Conservation (phyloP, 2,797 vertebrate species). For the Glyptemys insculpta region DNA sequence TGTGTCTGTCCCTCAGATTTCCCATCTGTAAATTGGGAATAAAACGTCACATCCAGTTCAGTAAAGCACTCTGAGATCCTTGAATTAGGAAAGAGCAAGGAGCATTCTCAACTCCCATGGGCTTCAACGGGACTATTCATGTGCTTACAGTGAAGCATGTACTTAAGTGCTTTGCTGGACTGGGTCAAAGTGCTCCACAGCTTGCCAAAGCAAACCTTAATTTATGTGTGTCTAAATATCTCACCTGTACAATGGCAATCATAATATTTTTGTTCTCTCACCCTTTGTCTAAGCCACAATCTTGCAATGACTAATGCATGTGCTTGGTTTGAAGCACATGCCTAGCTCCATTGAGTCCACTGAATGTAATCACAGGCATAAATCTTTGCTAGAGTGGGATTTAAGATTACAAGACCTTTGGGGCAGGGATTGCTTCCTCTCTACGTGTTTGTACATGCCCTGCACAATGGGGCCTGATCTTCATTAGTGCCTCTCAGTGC, state of each 20-base stretch:
- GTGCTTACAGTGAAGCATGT: accelerated
- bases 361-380: neutral
- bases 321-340: accelerated
- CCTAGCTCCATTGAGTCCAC: neutral
- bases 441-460: accelerated
- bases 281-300: neutral
- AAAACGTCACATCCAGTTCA: neutral
- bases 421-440: neutral
- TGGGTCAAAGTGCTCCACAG: neutral
- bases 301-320: neutral
- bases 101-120: neutral
- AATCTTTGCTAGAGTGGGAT: accelerated
- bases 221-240: no score
- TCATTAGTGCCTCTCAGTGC: neutral
- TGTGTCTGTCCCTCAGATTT: neutral
- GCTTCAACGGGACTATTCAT: neutral
- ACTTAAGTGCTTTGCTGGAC: neutral
- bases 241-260: accelerated
- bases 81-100: neutral
- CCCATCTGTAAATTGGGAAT: neutral
- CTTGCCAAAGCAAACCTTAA: accelerated
- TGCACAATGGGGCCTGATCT: neutral
- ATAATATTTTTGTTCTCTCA: neutral
- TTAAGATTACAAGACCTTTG: accelerated
- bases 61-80: neutral